Base-by-base conservation (phyloP, 2,797 vertebrate species). In the Enteromius treurensis region DNA sequence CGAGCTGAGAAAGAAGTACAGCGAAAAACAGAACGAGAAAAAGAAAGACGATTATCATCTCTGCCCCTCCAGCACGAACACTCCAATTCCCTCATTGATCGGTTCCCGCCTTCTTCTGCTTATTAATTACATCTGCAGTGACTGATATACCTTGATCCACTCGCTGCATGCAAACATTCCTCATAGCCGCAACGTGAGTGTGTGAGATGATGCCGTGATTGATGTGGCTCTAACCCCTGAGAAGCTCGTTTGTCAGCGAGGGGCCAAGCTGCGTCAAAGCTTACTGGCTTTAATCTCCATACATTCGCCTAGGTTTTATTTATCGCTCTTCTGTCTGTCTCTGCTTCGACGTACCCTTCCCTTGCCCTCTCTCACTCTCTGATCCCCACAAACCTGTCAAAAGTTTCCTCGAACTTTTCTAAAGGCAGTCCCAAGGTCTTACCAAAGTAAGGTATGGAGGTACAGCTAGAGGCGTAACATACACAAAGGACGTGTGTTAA, bases 61-160 rank as follows among this genome's bases (percentile, higher is more conserved):
- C 21, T 75, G 42, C 84, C 81, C 32, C 26, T 79, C 23, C 34
- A 69, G 83, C 62, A 71, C 15, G 64, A 84, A 77, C 83, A 67
- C 65, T 67, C 68, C 81, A 80, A 87, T 88, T 82, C 79, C 80
- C 81, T 84, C 85, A 87, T 85, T 69, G 85, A 87, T 88, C 53
- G 21, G 32, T 79, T 85, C 32, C 74, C 70, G 17, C 49, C 82
- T 77, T 82, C 70, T 42, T 68, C 82, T 75, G 37, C 77, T 86
- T 86, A 89, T 88, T 85, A 88, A 88, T 87, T 86, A 84, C 81
- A 47, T 79, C 83, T 85, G 53, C 65, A 80, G 76, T 84, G 82
- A 80, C 83, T 82, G 79, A 84, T 78, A 82, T 80, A 78, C 82
- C 84, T 67, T 68, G 60, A 84, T 78, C 69, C 77, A 26, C 62